Conservation (phyloP, 2,888 invertebrate genomes). For the Phalera bucephala region DNA sequence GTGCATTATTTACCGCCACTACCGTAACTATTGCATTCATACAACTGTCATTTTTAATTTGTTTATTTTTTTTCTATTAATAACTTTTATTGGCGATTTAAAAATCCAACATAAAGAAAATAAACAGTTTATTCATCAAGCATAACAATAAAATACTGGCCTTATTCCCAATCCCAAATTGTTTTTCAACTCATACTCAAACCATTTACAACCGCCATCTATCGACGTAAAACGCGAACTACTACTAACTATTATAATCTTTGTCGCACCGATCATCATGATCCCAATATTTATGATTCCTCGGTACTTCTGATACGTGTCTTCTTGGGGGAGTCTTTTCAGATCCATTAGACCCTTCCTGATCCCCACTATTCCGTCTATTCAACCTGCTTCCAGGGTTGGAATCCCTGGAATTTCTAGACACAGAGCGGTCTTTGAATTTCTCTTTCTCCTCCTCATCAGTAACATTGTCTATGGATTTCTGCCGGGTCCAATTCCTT, state of each 20-base stretch:
- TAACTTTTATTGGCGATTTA: too few species aligned
- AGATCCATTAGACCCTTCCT: constrained; percentile 12
- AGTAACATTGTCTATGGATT: constrained; percentile 58
- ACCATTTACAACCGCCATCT: constrained; percentile 11
- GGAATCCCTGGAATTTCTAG: constrained; percentile 44
- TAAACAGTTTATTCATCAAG: too few species aligned
- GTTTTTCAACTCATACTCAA: neutral
- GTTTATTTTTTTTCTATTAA: too few species aligned
- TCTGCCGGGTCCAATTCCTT: constrained; percentile 59
- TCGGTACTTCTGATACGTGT: constrained; percentile 67
- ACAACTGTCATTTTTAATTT: too few species aligned
- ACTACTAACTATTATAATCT: constrained; percentile 72
- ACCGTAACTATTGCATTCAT: too few species aligned
- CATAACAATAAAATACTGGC: too few species aligned
- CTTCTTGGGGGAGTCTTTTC: constrained; percentile 50
- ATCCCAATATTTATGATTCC: constrained; percentile 75
- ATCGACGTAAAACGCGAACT: constrained; percentile 1
- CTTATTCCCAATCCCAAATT: too few species aligned
- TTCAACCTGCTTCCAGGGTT: constrained; percentile 34
- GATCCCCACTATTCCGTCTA: constrained; percentile 56
- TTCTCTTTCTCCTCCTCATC: constrained; percentile 57
- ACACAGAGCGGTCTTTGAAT: constrained; percentile 29
- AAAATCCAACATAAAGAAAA: too few species aligned
- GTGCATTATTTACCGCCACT: too few species aligned
- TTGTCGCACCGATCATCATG: constrained; percentile 75